Evolutionary conservation across 2,888 invertebrate species (phyloP), one percentile per base, ranked within the genome.

Genomic region (Diarsia dahlii): DNA sequence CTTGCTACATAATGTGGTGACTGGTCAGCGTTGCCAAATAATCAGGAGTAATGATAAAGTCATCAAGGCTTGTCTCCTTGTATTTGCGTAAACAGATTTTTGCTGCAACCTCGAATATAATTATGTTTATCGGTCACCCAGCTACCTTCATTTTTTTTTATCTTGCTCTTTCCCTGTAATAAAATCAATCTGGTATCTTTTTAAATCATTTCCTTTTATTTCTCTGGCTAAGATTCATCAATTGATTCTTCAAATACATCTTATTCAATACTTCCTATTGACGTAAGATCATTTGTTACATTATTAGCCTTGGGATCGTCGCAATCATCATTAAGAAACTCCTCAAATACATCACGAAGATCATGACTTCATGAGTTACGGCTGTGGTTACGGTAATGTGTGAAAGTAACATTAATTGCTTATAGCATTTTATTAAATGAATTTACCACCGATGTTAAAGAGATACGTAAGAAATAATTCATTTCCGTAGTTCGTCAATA

Each of bases 331-430:
- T 86, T 81, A 80, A 73, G 76, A 69, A 79, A 86, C 70, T 76
- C 65, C 18, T 56, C 62, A 71, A 76, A 74, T 60, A 48, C 60
- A 83, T 83, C 85, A 80, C 84, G 77, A 80, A 64, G 71, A 62
- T 70, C 62, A 70, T 74, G 66, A 72, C 56, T 82, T 69, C 60
- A 67, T 75, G 74, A 73, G 58, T 84, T 84, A 84, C 56, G 56
- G 56, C 23, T 56, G 13, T 20, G 20, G 8, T 56, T 56, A 23
- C 71, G 66, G 46, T 28, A 66, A 73, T 63, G 68, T 75, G 76
- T 73, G 87, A 84, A 84, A 84, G 84, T 56, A 84, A 66, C 58
- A 60, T 84, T 77, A 81, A 84, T 81, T 75, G 75, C 62, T 23
- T 64, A 74, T 70, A 71, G 58, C 54, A 71, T 65, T 74, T 46